A percentile compares a stretch with the other conserved stretches of the same genome.
Evolutionary conservation across 2,888 invertebrate species (phyloP).

Genomic region (Elaeidobius kamerunicus): DNA sequence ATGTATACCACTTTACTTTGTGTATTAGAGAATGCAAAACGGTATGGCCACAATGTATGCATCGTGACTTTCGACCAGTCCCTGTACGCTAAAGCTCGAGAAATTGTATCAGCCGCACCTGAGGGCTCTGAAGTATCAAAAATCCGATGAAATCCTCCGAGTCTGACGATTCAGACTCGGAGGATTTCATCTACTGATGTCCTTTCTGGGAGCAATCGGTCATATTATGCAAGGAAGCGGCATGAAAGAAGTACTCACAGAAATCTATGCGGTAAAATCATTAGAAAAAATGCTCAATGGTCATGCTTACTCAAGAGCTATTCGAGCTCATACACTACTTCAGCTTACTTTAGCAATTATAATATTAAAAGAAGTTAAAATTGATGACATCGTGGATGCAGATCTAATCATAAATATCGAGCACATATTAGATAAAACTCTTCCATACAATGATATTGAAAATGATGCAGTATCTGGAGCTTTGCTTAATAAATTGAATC

Average conservation of each 20-base stretch:
- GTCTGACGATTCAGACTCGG: constrained; percentile 38
- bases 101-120: constrained; percentile 25
- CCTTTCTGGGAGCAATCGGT: constrained; percentile 44
- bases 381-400: constrained; percentile 38
- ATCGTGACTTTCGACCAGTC: constrained; percentile 28
- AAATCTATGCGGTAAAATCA: constrained; percentile 36
- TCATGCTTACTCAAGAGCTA: constrained; percentile 38
- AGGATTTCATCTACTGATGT: constrained; percentile 43
- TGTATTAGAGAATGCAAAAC: constrained; percentile 32
- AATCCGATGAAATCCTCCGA: too few relatives aligned
- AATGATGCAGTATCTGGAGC: constrained; percentile 37
- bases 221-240: constrained; percentile 47
- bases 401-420: constrained; percentile 34
- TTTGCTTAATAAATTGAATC: constrained; percentile 38
- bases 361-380: constrained; percentile 39
- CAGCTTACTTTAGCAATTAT: constrained; percentile 32
- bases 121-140: constrained; percentile 40
- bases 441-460: constrained; percentile 42
- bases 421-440: constrained; percentile 35
- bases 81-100: constrained; percentile 21
- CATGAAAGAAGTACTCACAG: constrained; percentile 38
- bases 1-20: constrained; percentile 31
- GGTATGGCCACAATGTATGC: constrained; percentile 8
- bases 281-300: constrained; percentile 40
- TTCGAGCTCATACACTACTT: constrained; percentile 37